These are phyloP conservation scores for Mionectes macconnelli DNA, from an alignment of 2,113 vertebrate species.

Conservation along the genomic window DNA sequence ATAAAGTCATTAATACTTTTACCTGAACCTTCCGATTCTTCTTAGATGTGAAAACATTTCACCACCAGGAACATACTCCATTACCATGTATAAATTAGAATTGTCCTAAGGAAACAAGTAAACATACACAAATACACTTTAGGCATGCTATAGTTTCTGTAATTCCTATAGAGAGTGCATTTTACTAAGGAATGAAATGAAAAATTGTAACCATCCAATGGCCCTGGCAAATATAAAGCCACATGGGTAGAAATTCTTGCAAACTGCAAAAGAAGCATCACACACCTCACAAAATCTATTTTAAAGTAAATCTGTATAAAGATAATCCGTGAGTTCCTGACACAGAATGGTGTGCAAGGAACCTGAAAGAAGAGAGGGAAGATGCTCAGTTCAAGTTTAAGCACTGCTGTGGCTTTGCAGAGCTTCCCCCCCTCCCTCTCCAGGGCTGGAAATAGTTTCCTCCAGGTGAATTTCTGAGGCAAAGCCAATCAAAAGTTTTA, in stretches of 20 bases:
- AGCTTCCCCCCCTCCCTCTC: too few species aligned
- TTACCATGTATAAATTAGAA: slow-evolving; percentile 99
- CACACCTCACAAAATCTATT: neutral
- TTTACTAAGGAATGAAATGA: neutral
- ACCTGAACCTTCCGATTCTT: slow-evolving; percentile 99
- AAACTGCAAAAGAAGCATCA: neutral
- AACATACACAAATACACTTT: neutral
- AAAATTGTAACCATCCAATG: neutral
- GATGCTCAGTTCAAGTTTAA: neutral
- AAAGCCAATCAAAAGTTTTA: too few species aligned
- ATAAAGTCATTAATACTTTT: neutral
- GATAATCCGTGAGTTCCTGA: neutral
- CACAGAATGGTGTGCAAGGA: neutral
- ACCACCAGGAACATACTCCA: slow-evolving; percentile 98
- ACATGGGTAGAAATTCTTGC: neutral
- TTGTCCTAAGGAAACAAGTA: slow-evolving; percentile 85
- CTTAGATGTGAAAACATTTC: slow-evolving; percentile 99
- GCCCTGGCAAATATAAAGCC: neutral
- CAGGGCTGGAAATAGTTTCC: too few species aligned
- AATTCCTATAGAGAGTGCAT: neutral
- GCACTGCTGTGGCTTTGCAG: too few species aligned
- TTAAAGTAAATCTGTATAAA: neutral
- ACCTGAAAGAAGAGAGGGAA: neutral
- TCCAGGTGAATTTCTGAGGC: too few species aligned
- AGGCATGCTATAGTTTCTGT: neutral